These are phyloP conservation scores for Phyllotis vaccarum DNA, from an alignment of 2,797 vertebrate species.

Conservation along the genomic window DNA sequence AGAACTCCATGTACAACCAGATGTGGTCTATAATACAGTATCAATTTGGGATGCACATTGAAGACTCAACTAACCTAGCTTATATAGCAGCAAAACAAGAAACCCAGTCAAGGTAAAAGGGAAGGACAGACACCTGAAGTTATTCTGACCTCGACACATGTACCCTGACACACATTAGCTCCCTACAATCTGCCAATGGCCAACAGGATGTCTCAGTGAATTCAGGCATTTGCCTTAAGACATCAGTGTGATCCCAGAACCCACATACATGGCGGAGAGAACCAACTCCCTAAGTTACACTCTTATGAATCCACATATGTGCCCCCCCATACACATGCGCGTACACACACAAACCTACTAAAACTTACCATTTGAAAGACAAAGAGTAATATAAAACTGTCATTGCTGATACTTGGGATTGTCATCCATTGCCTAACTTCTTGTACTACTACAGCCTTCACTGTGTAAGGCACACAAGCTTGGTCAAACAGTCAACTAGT, in stretches of 20 bases:
- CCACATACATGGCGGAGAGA: background rate
- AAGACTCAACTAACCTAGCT: background rate
- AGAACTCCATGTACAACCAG: background rate
- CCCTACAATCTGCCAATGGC: background rate
- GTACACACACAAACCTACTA: background rate
- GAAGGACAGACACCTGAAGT: background rate
- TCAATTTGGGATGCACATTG: background rate
- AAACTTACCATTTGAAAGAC: too few relatives aligned
- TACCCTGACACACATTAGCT: background rate
- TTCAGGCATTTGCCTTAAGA: background rate
- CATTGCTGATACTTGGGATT: background rate
- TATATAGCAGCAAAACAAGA: background rate
- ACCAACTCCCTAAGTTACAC: background rate
- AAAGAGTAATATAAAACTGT: background rate
- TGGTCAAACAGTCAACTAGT: background rate
- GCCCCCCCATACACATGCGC: rapidly evolving
- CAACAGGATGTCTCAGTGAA: background rate
- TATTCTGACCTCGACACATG: background rate
- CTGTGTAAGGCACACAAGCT: background rate
- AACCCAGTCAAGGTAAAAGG: background rate
- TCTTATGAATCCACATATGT: background rate
- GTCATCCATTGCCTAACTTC: background rate
- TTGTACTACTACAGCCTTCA: background rate
- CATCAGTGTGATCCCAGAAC: background rate
- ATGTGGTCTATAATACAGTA: background rate